These are phyloP conservation scores for Fratercula arctica DNA, from an alignment of 2,797 vertebrate species.

Conservation along the genomic window DNA sequence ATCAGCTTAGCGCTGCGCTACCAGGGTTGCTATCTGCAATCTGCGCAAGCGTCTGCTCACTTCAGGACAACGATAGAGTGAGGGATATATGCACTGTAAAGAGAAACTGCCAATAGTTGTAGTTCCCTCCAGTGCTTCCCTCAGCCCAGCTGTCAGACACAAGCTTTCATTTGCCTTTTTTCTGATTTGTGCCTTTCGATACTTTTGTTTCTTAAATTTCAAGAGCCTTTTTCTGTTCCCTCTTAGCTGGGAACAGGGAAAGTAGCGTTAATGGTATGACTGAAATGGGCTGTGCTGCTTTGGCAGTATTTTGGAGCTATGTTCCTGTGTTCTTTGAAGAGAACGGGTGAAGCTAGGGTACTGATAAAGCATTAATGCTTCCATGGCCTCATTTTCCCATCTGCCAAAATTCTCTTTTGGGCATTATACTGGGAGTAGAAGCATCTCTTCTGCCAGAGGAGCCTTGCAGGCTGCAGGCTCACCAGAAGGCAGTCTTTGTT, in stretches of 20 bases:
- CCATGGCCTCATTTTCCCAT: not conserved
- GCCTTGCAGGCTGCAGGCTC: not conserved
- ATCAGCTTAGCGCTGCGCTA: too few species aligned
- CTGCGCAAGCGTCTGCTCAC: not conserved
- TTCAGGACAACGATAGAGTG: not conserved
- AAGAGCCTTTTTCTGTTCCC: not conserved
- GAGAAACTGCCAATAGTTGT: not conserved
- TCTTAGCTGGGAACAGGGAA: not conserved
- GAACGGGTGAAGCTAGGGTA: not conserved
- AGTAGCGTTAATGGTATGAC: not conserved
- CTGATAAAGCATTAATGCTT: not conserved
- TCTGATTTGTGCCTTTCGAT: not conserved
- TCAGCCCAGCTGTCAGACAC: not conserved
- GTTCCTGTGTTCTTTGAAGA: not conserved
- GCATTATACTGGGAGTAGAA: not conserved
- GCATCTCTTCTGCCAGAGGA: not conserved
- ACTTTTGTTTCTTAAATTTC: not conserved
- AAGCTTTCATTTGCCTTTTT: not conserved
- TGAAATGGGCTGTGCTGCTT: not conserved
- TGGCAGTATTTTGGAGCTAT: not conserved
- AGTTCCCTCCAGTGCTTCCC: not conserved
- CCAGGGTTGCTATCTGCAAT: not conserved
- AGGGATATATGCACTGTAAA: not conserved
- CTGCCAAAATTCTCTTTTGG: not conserved
- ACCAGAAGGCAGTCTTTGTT: not conserved